Evolutionary conservation across 2,888 invertebrate genomes (phyloP), one percentile per base, ranked within the genome.

Genomic region (Antheraea yamamai): DNA sequence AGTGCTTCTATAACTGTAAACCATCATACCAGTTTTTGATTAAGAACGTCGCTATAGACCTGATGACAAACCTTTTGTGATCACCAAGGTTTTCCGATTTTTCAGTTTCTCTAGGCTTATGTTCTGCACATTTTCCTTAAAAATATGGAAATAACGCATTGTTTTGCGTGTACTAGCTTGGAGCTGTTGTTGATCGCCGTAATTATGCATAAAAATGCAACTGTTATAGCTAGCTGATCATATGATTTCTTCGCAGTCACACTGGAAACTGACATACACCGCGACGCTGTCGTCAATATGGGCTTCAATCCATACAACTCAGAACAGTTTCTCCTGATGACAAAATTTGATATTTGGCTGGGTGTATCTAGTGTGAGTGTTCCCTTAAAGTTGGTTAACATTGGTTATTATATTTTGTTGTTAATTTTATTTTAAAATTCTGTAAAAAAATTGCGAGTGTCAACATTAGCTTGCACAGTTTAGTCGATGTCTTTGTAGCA

Each of bases 331-430:
- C 76, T 92, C 23, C 73, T 95, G 61, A 81, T 94, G 84, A 91
- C 92, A 1, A 91, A 88, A 78, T 78, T 78, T 6, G 89, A 90
- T 73, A 87, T 95, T 78, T 92, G 87, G 90, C 85, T 95, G 47
- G 93, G 94, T 0, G 68, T 84, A 10, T 84, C 92, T 18, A 82
- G 80, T 68, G 94, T 94, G 75, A 87, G 91, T 85, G 30, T 55
- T 20, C 18, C 52, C n/a, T n/a, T n/a, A n/a, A n/a, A n/a, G n/a
- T n/a, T n/a, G n/a, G n/a, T n/a, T n/a, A n/a, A n/a, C n/a, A n/a
- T n/a, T n/a, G n/a, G n/a, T n/a, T n/a, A n/a, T n/a, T n/a, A n/a
- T n/a, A n/a, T n/a, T n/a, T n/a, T n/a, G n/a, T n/a, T n/a, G n/a
- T n/a, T n/a, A n/a, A n/a, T n/a, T n/a, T n/a, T n/a, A n/a, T n/a